Percentiles rank a stretch among this genome's conserved stretches.
Conservation (phyloP, 2,888 invertebrate genomes). For the Bombyx huttoni region DNA sequence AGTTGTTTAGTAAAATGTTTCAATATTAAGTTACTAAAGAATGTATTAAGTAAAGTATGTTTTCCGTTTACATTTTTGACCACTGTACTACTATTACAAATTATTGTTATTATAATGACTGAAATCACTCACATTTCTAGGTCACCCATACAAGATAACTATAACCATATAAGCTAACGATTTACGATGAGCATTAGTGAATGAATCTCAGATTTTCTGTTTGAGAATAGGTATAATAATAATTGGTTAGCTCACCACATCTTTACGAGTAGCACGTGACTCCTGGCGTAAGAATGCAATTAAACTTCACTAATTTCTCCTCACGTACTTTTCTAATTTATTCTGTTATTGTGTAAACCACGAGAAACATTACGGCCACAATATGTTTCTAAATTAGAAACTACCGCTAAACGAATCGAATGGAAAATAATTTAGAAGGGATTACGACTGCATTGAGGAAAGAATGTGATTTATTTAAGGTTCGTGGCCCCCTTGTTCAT, state of each 20-base stretch:
- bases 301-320: neutral
- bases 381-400: slow-evolving; percentile 13
- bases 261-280: neutral
- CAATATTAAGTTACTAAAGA: too few relatives aligned
- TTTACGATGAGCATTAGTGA: too few relatives aligned
- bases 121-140: too few relatives aligned
- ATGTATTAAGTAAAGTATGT: too few relatives aligned
- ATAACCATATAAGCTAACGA: too few relatives aligned
- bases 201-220: too few relatives aligned
- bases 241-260: neutral
- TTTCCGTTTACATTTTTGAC: too few relatives aligned
- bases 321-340: too few relatives aligned
- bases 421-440: slow-evolving; percentile 26
- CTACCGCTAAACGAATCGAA: slow-evolving; percentile 18
- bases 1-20: too few relatives aligned
- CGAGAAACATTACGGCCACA: neutral
- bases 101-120: too few relatives aligned
- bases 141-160: too few relatives aligned
- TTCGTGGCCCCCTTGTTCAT: slow-evolving; percentile 28
- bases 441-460: slow-evolving; percentile 22
- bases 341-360: neutral
- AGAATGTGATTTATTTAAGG: slow-evolving; percentile 31
- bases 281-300: neutral
- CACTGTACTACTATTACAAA: too few relatives aligned
- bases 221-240: neutral